These are phyloP conservation scores for Ormyrus thymus DNA, from an alignment of 2,888 invertebrate species.

Conservation along the genomic window DNA sequence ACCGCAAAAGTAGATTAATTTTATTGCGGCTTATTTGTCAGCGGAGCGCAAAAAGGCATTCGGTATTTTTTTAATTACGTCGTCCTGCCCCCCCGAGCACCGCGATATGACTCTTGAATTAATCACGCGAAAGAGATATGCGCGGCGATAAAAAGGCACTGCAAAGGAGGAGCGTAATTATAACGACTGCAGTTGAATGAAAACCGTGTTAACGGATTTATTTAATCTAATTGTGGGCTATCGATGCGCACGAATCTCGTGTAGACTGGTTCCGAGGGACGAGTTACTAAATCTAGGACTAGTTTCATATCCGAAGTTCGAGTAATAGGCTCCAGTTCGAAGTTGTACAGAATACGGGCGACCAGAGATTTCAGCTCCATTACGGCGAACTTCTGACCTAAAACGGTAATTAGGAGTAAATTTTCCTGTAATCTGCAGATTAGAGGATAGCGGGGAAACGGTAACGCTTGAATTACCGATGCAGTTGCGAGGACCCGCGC, in stretches of 20 bases:
- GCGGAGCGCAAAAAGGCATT: slow-evolving; percentile 29
- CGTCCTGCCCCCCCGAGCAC: slow-evolving; percentile 20
- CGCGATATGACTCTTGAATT: slow-evolving; percentile 29
- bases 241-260: slow-evolving; percentile 52
- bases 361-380: slow-evolving; percentile 55
- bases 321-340: slow-evolving; percentile 58
- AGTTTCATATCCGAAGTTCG: slow-evolving; percentile 51
- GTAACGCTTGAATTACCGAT: slow-evolving; percentile 76
- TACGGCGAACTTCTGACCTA: slow-evolving; percentile 42
- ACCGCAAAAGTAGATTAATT: slow-evolving; percentile 51
- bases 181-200: too few relatives aligned
- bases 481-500: slow-evolving; percentile 83
- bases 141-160: neutral
- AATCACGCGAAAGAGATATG: slow-evolving; percentile 26
- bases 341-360: slow-evolving; percentile 58
- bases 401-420: neutral
- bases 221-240: neutral
- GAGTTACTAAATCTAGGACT: slow-evolving; percentile 54
- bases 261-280: slow-evolving; percentile 56
- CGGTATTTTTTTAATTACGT: slow-evolving; percentile 47
- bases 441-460: neutral
- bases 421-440: neutral
- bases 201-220: neutral
- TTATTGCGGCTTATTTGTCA: slow-evolving; percentile 49
- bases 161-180: neutral